These are phyloP conservation scores for Syngnathoides biaculeatus DNA, from an alignment of 2,113 vertebrate genomes.

Conservation along the genomic window DNA sequence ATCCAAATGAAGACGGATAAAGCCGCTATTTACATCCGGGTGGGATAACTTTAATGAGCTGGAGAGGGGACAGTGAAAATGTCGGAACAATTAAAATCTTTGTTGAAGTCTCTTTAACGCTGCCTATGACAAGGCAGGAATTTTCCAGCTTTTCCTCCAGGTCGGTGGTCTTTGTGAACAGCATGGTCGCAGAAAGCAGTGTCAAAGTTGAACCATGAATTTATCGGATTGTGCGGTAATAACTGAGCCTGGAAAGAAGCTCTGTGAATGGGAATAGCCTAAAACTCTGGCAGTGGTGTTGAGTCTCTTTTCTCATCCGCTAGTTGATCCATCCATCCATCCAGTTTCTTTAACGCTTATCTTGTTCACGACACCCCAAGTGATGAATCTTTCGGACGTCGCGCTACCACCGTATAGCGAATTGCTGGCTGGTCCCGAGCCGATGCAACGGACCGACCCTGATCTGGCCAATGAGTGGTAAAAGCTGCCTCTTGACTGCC, in stretches of 20 bases:
- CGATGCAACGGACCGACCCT: slow-evolving; percentile 41
- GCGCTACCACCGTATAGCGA: not conserved
- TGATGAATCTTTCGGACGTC: not conserved
- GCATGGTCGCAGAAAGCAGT: not conserved
- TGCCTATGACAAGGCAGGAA: not conserved
- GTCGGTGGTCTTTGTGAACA: not conserved
- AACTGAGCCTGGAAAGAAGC: too few relatives aligned
- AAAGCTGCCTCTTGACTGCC: slow-evolving; percentile 48
- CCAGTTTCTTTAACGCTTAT: not conserved
- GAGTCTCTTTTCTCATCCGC: not conserved
- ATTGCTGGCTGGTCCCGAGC: slow-evolving; percentile 18
- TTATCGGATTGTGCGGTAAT: not conserved
- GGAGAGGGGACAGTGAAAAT: slow-evolving; percentile 20
- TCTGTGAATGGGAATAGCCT: too few relatives aligned
- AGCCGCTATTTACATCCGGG: slow-evolving; percentile 20
- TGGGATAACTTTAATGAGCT: slow-evolving; percentile 15
- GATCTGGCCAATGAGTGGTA: slow-evolving; percentile 32
- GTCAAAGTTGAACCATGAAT: not conserved
- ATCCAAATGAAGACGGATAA: slow-evolving; percentile 20
- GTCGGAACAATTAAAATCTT: slow-evolving; percentile 14
- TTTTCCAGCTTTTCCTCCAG: not conserved
- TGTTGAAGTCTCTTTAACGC: not conserved
- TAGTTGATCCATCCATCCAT: not conserved
- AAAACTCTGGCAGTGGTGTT: too few relatives aligned
- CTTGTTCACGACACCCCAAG: not conserved